These are phyloP conservation scores for Cnemophilus loriae DNA, from an alignment of 2,113 vertebrate species.

Conservation along the genomic window DNA sequence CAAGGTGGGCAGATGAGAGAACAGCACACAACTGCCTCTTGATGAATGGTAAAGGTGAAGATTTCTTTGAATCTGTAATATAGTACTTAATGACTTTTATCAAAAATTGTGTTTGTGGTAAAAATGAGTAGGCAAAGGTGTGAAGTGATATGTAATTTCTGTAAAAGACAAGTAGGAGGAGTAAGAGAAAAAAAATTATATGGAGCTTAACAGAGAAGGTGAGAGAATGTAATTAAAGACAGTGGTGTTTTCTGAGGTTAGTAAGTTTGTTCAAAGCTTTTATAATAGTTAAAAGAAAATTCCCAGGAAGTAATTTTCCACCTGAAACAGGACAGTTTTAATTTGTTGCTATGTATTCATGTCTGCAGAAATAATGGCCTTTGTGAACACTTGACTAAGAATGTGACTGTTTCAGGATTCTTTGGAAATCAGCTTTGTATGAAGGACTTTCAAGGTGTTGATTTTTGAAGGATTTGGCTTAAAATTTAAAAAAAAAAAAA, in stretches of 20 bases:
- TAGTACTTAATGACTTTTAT: background rate
- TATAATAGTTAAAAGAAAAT: background rate
- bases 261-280: background rate
- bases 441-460: background rate
- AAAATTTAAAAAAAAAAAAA: background rate
- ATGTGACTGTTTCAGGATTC: background rate
- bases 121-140: slow-evolving; percentile 10
- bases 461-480: background rate
- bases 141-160: slow-evolving; percentile 12
- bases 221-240: background rate
- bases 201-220: background rate
- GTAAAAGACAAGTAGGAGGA: background rate
- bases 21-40: background rate
- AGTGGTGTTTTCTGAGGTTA: background rate
- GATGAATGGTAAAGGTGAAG: background rate
- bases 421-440: background rate
- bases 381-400: background rate
- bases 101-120: background rate
- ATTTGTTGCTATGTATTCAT: background rate
- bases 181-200: background rate
- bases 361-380: background rate
- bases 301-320: background rate
- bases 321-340: background rate
- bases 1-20: background rate
- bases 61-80: background rate